A percentile compares a stretch with the other conserved stretches of the same genome.
These are phyloP conservation scores for rabbit (Oryctolagus cuniculus) DNA, from an alignment of 2,113 vertebrate species.

Conservation along the genomic window DNA sequence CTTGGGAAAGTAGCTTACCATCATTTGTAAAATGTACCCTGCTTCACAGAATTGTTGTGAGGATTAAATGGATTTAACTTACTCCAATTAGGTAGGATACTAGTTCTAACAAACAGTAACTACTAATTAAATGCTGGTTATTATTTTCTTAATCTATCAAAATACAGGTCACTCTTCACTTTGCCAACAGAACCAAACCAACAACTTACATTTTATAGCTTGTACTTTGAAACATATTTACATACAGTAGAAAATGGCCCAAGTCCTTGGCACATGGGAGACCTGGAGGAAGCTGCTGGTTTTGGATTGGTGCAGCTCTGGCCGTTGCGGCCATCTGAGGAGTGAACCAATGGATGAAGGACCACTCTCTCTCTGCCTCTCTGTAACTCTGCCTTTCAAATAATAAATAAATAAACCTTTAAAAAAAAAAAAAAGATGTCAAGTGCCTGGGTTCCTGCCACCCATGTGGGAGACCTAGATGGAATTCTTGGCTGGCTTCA, in stretches of 20 bases:
- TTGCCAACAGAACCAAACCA: constrained; percentile 3
- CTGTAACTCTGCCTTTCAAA: too few species aligned
- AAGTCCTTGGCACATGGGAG: too few species aligned
- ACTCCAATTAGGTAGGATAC: background rate
- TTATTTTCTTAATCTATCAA: background rate
- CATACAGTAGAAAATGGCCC: background rate
- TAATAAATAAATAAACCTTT: too few species aligned
- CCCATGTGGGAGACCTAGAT: too few species aligned
- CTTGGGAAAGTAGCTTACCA: background rate
- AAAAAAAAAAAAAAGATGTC: too few species aligned
- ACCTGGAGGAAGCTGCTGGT: too few species aligned
- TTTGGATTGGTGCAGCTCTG: too few species aligned
- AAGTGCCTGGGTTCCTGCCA: too few species aligned
- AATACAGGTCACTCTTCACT: background rate
- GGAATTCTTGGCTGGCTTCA: too few species aligned
- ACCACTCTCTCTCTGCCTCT: too few species aligned
- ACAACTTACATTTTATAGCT: background rate
- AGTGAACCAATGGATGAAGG: too few species aligned
- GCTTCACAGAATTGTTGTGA: background rate
- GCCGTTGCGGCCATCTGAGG: too few species aligned
- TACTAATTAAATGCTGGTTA: constrained; percentile 17
- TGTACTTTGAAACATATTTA: background rate
- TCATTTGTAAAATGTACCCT: constrained; percentile 3
- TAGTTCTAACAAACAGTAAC: background rate
- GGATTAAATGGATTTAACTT: background rate